Percentiles rank a stretch among this genome's conserved stretches.
These are phyloP conservation scores for Pterocles orientalis DNA, from an alignment of 2,113 vertebrate species.

Conservation along the genomic window DNA sequence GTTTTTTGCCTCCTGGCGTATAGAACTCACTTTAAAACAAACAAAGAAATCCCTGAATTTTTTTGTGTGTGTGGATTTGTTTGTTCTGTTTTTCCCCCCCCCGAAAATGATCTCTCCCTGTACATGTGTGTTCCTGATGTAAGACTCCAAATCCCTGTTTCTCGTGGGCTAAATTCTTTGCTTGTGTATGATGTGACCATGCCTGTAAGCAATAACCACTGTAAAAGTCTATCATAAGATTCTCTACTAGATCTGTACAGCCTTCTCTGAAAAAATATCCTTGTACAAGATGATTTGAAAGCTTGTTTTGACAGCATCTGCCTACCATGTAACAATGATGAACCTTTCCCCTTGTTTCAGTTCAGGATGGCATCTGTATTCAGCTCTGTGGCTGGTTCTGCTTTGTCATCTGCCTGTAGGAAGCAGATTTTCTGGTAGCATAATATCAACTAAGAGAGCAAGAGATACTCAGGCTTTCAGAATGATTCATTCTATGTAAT, in stretches of 20 bases:
- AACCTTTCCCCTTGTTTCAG: neutral
- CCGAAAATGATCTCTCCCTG: neutral
- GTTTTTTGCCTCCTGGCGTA: neutral
- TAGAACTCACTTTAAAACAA: neutral
- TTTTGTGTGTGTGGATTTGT: neutral
- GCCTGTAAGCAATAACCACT: neutral
- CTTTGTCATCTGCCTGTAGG: neutral
- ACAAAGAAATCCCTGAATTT: neutral
- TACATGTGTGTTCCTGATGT: neutral
- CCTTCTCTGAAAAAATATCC: neutral
- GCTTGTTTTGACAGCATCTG: neutral
- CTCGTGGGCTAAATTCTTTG: neutral
- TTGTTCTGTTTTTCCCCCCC: neutral
- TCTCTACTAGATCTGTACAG: neutral
- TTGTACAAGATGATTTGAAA: neutral
- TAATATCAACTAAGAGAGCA: neutral
- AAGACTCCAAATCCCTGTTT: neutral
- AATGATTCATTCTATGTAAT: neutral
- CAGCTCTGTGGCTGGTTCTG: neutral
- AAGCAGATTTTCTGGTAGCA: neutral
- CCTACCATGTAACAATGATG: neutral
- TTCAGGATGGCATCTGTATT: neutral
- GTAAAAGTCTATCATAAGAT: neutral
- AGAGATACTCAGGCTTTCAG: neutral
- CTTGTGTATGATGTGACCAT: neutral